Base-by-base conservation (phyloP, 2,113 vertebrate species). In the Dolichotis patagonum region DNA sequence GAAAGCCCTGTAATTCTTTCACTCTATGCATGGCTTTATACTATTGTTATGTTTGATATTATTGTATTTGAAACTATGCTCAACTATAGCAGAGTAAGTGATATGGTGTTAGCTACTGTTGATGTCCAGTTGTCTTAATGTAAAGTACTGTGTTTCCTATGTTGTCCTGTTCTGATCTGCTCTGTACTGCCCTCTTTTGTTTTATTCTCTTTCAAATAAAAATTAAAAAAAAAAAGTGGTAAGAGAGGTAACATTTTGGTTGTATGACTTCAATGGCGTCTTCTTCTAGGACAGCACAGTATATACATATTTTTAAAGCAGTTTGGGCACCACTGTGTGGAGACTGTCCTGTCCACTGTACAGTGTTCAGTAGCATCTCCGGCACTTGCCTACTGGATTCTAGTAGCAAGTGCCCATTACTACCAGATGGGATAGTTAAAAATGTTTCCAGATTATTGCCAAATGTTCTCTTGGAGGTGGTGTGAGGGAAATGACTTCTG, bases 241-340 rank as follows among this genome's bases (percentile, higher is more conserved):
- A n/a, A n/a, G 52, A 77, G 52, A 77, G 17, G 60, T 80, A 95
- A 80, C 46, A 73, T 81, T n/a, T 38, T 69, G 38, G 71, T 5
- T 73, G 22, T 85, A 9, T 85, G 38, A 73, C 46, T 62, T 46
- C 1, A 38, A 63, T 69, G 12, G 35, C 4, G 5, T 0, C 41
- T 52, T 49, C 4, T 65, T n/a, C 30, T 41, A n/a, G n/a, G 54
- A 92, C 17, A 38, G 3, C 13, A 30, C 4, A 71, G 17, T 11
- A 46, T 6, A 71, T 2, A 30, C 26, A 28, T 22, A 46, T 56
- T 54, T 60, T 91, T 46, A 88, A 41, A 87, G 81, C 43, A n/a
- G 16, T 63, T 52, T 49, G 2, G 12, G 10, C 2, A 52, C 8
- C 30, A 14, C 0, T 30, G 58, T 0, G 9, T 22, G 16, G 16